Evolutionary conservation across 2,113 vertebrate species (phyloP).

Genomic region (Calcarius ornatus): DNA sequence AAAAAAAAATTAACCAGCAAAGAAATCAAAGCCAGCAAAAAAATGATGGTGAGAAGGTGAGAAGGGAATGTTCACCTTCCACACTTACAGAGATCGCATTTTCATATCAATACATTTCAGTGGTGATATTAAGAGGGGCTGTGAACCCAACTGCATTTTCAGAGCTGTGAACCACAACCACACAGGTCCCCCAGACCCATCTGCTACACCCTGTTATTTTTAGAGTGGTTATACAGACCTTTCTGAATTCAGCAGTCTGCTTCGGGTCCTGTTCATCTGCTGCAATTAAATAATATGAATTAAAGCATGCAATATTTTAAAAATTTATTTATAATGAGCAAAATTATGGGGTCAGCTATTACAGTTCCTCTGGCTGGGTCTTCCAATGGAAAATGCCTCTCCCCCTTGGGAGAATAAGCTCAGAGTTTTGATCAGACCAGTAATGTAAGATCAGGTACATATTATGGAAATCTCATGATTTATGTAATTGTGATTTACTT

Average conservation of each 20-base stretch:
- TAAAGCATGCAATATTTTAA: not conserved
- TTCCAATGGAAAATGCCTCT: not conserved
- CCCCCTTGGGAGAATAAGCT: not conserved
- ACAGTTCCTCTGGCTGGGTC: not conserved
- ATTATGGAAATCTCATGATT: not conserved
- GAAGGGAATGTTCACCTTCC: not conserved
- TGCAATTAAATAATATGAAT: not conserved
- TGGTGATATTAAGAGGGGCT: not conserved
- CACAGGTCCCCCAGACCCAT: not conserved
- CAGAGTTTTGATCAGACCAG: not conserved
- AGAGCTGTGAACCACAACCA: not conserved
- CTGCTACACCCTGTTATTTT: slow-evolving; percentile 16
- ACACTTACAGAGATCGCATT: not conserved
- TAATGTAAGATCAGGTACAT: not conserved
- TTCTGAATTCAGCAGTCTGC: not conserved
- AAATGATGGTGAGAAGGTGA: not conserved
- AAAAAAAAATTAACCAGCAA: not conserved
- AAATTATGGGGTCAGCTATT: not conserved
- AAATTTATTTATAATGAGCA: not conserved
- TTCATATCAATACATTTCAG: not conserved
- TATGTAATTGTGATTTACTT: not conserved
- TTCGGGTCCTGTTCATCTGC: not conserved
- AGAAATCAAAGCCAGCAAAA: not conserved
- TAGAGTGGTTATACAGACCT: not conserved
- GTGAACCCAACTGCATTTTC: not conserved